A percentile compares a stretch with the other conserved stretches of the same genome.
Conservation (phyloP, 2,797 vertebrate genomes). For the Megalops cyprinoides region DNA sequence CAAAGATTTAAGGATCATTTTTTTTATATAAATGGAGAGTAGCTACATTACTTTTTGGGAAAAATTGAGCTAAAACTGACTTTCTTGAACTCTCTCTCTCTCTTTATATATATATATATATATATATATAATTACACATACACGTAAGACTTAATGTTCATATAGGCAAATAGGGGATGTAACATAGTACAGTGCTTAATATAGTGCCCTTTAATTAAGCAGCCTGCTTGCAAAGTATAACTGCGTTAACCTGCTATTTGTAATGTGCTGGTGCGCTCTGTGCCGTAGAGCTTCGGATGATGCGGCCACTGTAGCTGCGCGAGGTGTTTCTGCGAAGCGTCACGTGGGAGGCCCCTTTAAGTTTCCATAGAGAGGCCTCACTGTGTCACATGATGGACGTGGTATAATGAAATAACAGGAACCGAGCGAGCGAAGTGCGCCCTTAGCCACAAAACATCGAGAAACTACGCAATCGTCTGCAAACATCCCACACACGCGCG, state of each 20-base stretch:
- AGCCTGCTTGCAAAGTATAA: not conserved
- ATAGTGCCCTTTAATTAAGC: not conserved
- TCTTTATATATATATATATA: too few relatives aligned
- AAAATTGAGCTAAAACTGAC: too few relatives aligned
- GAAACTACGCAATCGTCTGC: conserved; percentile 62
- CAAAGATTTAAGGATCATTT: too few relatives aligned
- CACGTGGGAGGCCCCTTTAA: conserved; percentile 94
- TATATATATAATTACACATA: too few relatives aligned
- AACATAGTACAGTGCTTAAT: too few relatives aligned
- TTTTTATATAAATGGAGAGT: too few relatives aligned
- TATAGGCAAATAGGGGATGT: too few relatives aligned
- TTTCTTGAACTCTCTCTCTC: too few relatives aligned
- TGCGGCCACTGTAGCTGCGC: conserved; percentile 49
- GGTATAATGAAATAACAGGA: conserved; percentile 88
- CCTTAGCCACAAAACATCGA: conserved; percentile 53
- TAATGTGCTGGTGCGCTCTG: not conserved
- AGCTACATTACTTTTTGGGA: too few relatives aligned
- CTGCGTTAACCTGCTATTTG: not conserved
- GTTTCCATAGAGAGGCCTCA: conserved; percentile 86
- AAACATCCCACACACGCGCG: conserved; percentile 47
- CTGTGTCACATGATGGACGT: conserved; percentile 93
- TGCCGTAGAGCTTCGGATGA: conserved; percentile 2
- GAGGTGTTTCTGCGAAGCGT: conserved; percentile 57
- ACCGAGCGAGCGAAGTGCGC: conserved; percentile 49
- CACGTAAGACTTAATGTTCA: too few relatives aligned